Evolutionary conservation across 2,888 invertebrate species (phyloP).

Genomic region (Sericinus montela): DNA sequence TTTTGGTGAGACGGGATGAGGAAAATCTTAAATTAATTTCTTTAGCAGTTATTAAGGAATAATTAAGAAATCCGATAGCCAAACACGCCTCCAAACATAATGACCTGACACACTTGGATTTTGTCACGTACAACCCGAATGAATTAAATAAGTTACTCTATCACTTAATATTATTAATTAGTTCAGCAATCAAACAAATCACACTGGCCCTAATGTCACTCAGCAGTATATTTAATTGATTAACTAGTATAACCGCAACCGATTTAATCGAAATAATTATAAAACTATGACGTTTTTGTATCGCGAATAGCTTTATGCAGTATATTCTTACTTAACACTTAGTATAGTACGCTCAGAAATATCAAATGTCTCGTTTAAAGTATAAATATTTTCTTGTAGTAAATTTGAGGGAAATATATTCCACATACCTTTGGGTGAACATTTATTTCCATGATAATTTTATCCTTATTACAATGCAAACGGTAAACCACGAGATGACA

Average conservation of each 20-base stretch:
- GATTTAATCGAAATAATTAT: neutral
- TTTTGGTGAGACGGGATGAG: conserved; percentile 26
- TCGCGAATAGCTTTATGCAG: neutral
- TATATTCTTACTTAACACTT: neutral
- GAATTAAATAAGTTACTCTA: conserved; percentile 38
- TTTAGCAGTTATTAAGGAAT: conserved; percentile 42
- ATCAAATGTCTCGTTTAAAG: too few relatives aligned
- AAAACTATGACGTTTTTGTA: neutral
- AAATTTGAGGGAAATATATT: too few relatives aligned
- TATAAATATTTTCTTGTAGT: too few relatives aligned
- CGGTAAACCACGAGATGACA: too few relatives aligned
- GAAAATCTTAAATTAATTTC: conserved; percentile 51
- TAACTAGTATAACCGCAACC: neutral
- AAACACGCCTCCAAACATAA: conserved; percentile 37
- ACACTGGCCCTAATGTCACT: conserved; percentile 52
- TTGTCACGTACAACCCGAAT: conserved; percentile 59
- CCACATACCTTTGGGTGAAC: too few relatives aligned
- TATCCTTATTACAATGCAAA: too few relatives aligned
- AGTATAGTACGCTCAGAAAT: too few relatives aligned
- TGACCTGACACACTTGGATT: conserved; percentile 54
- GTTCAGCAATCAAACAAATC: conserved; percentile 48
- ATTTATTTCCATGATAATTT: too few relatives aligned
- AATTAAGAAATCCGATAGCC: conserved; percentile 44
- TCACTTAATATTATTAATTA: conserved; percentile 44
- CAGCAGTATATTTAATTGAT: conserved; percentile 32